A percentile compares a stretch with the other conserved stretches of the same genome.
phyloP scores from a whole-genome alignment of 2,113 vertebrate genomes.

The Alectura lathami region DNA sequence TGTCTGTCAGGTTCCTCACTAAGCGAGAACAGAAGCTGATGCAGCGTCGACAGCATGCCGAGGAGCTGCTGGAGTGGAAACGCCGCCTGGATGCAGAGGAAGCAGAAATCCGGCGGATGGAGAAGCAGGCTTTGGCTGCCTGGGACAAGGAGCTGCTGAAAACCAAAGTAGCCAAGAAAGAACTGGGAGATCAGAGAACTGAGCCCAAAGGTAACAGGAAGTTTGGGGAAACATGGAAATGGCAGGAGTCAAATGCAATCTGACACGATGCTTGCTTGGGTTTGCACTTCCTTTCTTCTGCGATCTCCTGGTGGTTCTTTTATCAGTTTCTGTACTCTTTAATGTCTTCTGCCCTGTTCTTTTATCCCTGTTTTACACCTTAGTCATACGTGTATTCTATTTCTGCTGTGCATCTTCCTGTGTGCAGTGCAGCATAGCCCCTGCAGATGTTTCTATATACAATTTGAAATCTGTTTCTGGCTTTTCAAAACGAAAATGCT shows the following conservation, averaged over 20 bases:
- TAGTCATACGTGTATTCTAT: not conserved
- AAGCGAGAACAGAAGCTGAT: constrained; percentile 95
- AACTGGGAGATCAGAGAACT: constrained; percentile 68
- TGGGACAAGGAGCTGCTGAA: constrained; percentile 85
- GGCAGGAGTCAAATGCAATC: not conserved
- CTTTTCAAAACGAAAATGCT: not conserved
- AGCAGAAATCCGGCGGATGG: constrained; percentile 88
- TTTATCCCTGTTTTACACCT: not conserved
- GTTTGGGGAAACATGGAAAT: not conserved
- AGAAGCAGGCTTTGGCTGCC: constrained; percentile 90
- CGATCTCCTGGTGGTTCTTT: not conserved
- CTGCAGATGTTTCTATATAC: not conserved
- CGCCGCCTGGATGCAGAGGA: constrained; percentile 91
- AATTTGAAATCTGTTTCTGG: not conserved
- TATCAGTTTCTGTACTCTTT: not conserved
- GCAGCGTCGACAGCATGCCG: constrained; percentile 90
- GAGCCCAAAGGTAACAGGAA: constrained; percentile 75
- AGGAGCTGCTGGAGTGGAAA: constrained; percentile 93
- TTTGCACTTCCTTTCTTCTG: not conserved
- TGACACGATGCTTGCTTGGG: not conserved
- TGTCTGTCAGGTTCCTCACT: constrained; percentile 87
- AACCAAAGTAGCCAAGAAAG: constrained; percentile 73
- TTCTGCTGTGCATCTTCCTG: not conserved
- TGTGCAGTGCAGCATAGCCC: not conserved
- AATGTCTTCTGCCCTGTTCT: not conserved